Percentiles rank a stretch among this genome's conserved stretches.
Evolutionary conservation across 2,888 invertebrate species (phyloP).

Genomic region (Baccha elongata): DNA sequence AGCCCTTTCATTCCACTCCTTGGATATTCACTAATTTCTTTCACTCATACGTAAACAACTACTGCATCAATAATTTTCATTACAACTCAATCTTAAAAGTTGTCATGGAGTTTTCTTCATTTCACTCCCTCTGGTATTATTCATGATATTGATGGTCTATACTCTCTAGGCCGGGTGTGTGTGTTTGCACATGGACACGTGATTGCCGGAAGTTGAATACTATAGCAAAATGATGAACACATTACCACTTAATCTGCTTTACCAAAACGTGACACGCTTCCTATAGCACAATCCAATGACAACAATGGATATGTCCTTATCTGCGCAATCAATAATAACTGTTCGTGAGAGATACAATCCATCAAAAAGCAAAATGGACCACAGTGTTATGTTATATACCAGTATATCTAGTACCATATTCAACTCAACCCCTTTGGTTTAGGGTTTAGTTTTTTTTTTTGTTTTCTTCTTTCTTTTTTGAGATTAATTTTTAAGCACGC

Average conservation of each 20-base stretch:
- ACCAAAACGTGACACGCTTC: slow-evolving; percentile 72
- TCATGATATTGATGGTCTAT: slow-evolving; percentile 31
- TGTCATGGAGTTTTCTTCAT: slow-evolving; percentile 29
- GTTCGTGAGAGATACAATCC: slow-evolving; percentile 66
- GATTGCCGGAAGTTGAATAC: slow-evolving; percentile 65
- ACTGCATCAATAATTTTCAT: slow-evolving; percentile 37
- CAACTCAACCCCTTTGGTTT: slow-evolving; percentile 13
- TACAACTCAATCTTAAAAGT: slow-evolving; percentile 42
- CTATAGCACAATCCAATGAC: slow-evolving; percentile 63
- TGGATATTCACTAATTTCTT: slow-evolving; percentile 3
- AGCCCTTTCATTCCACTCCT: slow-evolving; percentile 22
- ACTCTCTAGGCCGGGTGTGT: slow-evolving; percentile 33
- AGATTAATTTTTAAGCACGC: slow-evolving; percentile 32
- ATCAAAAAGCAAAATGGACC: slow-evolving; percentile 58
- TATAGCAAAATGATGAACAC: slow-evolving; percentile 68
- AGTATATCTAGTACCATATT: neutral
- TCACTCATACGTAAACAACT: neutral
- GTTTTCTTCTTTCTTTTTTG: slow-evolving; percentile 1
- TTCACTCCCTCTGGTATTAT: slow-evolving; percentile 43
- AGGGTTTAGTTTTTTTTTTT: slow-evolving; percentile 1
- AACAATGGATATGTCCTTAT: slow-evolving; percentile 69
- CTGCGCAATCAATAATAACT: slow-evolving; percentile 69
- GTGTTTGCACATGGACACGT: slow-evolving; percentile 69
- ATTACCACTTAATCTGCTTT: slow-evolving; percentile 73
- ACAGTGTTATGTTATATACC: neutral